Percentiles rank a stretch among this genome's conserved stretches.
Conservation (phyloP, 64 coral and sea anemone genomes). For the Actinia tenebrosa region DNA sequence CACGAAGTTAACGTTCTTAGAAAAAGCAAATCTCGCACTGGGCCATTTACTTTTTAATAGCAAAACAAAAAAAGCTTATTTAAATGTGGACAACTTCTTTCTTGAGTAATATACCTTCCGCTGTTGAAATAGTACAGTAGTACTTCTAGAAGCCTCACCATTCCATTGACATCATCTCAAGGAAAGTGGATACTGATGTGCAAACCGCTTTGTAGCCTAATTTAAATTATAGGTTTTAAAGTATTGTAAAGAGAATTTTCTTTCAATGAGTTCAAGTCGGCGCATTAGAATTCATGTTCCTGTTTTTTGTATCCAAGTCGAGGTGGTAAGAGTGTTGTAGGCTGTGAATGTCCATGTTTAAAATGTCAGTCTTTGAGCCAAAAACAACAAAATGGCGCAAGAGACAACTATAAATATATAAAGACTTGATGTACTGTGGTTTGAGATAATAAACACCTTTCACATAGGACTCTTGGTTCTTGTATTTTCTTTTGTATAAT, state of each 20-base stretch:
- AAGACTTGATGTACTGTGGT: slow-evolving; percentile 23
- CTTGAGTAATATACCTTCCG: not conserved
- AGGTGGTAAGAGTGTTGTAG: not conserved
- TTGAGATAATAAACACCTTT: slow-evolving; percentile 26
- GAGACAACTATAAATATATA: slow-evolving; percentile 15
- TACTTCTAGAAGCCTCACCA: not conserved
- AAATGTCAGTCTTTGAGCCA: not conserved
- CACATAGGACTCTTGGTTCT: not conserved
- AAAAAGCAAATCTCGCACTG: not conserved
- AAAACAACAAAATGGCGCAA: not conserved
- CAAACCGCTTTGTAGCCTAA: not conserved
- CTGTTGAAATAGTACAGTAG: not conserved
- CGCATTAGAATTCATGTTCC: not conserved
- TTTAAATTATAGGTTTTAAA: not conserved
- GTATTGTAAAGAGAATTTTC: not conserved
- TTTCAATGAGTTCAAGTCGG: not conserved
- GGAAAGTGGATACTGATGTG: not conserved
- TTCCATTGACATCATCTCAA: not conserved
- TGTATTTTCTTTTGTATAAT: not conserved
- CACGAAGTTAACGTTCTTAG: not conserved
- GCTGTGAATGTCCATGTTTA: not conserved
- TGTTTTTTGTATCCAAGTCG: not conserved
- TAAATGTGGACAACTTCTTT: slow-evolving; percentile 13
- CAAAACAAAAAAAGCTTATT: not conserved
- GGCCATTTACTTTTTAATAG: not conserved